Evolutionary conservation across 2,113 vertebrate species (phyloP).

Genomic region (Orycteropus afer): DNA sequence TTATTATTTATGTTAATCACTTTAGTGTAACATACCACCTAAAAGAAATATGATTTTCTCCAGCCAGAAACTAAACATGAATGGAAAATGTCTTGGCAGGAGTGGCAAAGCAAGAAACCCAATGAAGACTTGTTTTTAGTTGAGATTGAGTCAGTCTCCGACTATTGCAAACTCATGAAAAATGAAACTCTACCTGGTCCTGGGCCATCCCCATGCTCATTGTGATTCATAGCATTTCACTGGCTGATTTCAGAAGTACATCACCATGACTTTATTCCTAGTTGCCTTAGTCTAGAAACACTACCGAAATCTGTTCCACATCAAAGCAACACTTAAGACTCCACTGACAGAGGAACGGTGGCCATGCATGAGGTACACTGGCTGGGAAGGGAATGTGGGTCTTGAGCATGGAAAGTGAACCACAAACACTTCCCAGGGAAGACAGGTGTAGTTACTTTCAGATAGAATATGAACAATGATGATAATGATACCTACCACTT

Average conservation of each 20-base stretch:
- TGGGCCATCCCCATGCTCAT: neutral
- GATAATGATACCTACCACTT: neutral
- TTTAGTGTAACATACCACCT: neutral
- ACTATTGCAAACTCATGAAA: neutral
- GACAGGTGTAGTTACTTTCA: neutral
- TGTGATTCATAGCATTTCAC: neutral
- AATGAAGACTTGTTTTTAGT: neutral
- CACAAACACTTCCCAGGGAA: neutral
- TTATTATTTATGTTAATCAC: neutral
- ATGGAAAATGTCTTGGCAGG: neutral
- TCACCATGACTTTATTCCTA: neutral
- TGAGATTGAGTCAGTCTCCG: neutral
- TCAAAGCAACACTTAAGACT: neutral
- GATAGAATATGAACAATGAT: neutral
- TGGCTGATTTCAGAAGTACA: neutral
- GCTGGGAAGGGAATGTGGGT: too few species aligned
- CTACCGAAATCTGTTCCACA: neutral
- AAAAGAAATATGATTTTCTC: neutral
- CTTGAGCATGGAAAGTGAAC: neutral
- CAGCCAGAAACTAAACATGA: neutral
- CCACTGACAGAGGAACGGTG: neutral
- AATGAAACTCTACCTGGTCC: neutral
- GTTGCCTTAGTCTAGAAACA: neutral
- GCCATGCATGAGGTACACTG: too few species aligned
- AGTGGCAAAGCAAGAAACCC: neutral